Evolutionary conservation across 2,888 invertebrate species (phyloP), one percentile per base, ranked within the genome.

Genomic region (Brachyopa scutellaris): DNA sequence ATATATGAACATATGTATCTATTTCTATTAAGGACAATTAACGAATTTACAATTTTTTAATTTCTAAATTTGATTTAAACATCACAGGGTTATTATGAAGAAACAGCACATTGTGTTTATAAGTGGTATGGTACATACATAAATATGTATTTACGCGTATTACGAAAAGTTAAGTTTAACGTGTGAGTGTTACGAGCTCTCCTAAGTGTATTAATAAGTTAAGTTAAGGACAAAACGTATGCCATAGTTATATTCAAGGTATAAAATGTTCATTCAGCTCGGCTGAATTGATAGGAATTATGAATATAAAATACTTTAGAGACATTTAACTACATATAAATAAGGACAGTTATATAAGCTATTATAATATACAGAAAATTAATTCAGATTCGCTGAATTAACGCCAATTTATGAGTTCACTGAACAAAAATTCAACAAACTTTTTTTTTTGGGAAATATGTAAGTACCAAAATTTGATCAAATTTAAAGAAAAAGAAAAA

Each of bases 21-120:
- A 47, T 7, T 17, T 51, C 8, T 31, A 19, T 19, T 21, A 51
- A 9, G 4, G 6, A 6, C 17, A 13, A 19, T 21, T 11, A 33
- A 38, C 29, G 13, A 36, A 57, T 36, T 69, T 57, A 47, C 26
- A 47, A 57, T 47, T 38, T 36, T 55, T 57, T 38, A 4, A 23
- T 49, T 15, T 38, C 45, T 73, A 57, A 64, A 70, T 74, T 80
- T 80, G 55, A 80, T 80, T 80, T 64, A 64, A 59, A 64, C 74
- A 80, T 80, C 80, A 80, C 80, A 80, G 80, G 64, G 69, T 79
- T 79, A 72, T 77, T 70, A 59, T 69, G 55, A 67, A 80, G 49
- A 74, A 69, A 73, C 66, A 80, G 62, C 61, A 74, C 74, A 47
- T 47, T 69, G 49, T 55, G 55, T 62, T 59, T 51, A 49, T 59